A percentile compares a stretch with the other conserved stretches of the same genome.
Evolutionary conservation across 1,140 invertebrate genomes (phyloP).

Genomic region (Papilio dardanus): DNA sequence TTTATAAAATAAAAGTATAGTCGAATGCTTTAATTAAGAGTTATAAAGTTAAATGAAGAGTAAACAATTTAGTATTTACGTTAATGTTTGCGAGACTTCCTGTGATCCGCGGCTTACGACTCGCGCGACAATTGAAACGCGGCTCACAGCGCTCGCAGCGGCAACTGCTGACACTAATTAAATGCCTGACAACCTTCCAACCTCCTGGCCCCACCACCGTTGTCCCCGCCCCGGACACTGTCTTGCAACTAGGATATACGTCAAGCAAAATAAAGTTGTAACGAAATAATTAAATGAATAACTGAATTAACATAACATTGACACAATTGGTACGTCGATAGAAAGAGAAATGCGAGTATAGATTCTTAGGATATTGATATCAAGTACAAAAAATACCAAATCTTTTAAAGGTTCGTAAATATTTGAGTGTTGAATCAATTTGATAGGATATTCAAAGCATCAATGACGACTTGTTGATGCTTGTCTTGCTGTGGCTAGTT

Average conservation of each 20-base stretch:
- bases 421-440: too few species aligned
- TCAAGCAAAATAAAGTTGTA: not conserved
- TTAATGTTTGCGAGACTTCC: not conserved
- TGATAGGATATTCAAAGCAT: too few species aligned
- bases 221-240: not conserved
- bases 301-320: too few species aligned
- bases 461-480: too few species aligned
- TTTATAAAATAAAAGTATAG: not conserved
- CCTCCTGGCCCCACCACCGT: not conserved
- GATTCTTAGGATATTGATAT: too few species aligned
- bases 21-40: not conserved
- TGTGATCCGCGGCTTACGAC: slow-evolving; percentile 1
- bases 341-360: too few species aligned
- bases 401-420: too few species aligned
- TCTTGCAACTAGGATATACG: not conserved
- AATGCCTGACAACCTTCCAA: not conserved
- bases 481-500: too few species aligned
- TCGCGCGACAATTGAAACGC: slow-evolving; percentile 12
- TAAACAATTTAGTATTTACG: slow-evolving; percentile 7
- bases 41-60: slow-evolving; percentile 2
- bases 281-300: too few species aligned
- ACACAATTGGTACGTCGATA: too few species aligned
- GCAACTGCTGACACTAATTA: not conserved
- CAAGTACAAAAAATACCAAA: too few species aligned
- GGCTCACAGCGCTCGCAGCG: not conserved